Conservation (phyloP, 2,797 vertebrate genomes). For the Enteromius treurensis region DNA sequence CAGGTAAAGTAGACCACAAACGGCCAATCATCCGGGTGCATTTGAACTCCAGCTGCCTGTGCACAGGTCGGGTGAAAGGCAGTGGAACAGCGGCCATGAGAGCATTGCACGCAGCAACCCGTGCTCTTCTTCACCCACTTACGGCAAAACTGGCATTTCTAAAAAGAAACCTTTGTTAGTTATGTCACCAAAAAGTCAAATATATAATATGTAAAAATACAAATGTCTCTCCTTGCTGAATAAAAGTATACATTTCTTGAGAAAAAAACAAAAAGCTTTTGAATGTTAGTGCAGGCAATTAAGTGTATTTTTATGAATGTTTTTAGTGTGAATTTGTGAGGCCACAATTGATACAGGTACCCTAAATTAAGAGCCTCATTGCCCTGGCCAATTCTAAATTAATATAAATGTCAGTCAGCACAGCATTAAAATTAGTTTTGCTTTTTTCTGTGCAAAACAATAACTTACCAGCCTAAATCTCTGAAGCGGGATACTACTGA, state of each 20-base stretch:
- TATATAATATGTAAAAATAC: not conserved
- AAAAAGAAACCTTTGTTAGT: not conserved
- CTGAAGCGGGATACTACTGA: slow-evolving; percentile 89
- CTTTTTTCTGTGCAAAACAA: not conserved
- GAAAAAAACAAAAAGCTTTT: not conserved
- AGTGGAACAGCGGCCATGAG: slow-evolving; percentile 93
- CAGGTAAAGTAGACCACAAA: slow-evolving; percentile 96
- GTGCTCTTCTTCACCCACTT: slow-evolving; percentile 88
- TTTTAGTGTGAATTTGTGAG: not conserved
- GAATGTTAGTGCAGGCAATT: not conserved
- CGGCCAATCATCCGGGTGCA: slow-evolving; percentile 98
- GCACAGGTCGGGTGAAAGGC: slow-evolving; percentile 96
- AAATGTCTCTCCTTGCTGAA: not conserved
- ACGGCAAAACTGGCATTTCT: slow-evolving; percentile 96
- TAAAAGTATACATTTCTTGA: not conserved
- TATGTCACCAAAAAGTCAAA: not conserved
- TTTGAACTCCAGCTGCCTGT: slow-evolving; percentile 92
- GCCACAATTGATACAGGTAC: not conserved
- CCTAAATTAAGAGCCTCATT: not conserved
- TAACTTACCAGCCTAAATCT: slow-evolving; percentile 92
- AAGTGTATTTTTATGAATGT: not conserved
- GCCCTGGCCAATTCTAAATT: not conserved
- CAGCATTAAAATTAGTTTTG: not conserved
- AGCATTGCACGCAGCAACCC: slow-evolving; percentile 96
- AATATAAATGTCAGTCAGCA: not conserved